A percentile compares a stretch with the other conserved stretches of the same genome.
These are phyloP conservation scores for Bellardia pandia DNA, from an alignment of 2,888 invertebrate genomes.

Conservation along the genomic window DNA sequence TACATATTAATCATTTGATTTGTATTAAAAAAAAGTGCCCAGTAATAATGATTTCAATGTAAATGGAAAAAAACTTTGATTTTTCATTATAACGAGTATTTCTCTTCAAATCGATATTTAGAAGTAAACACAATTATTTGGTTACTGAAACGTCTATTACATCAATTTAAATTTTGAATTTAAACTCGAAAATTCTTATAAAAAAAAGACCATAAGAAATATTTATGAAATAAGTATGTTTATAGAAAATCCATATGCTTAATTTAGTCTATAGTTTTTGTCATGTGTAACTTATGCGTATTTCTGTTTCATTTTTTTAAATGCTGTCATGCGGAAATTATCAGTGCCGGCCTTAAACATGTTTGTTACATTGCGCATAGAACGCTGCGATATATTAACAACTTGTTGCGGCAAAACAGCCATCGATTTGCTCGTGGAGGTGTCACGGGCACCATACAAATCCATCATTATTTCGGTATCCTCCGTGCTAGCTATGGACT, in stretches of 20 bases:
- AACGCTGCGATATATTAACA: slow-evolving; percentile 77
- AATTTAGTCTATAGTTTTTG: slow-evolving; percentile 45
- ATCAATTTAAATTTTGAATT: neutral
- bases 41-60: neutral
- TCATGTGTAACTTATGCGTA: slow-evolving; percentile 59
- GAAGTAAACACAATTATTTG: neutral
- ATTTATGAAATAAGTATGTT: neutral
- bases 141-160: neutral
- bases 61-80: slow-evolving; percentile 25
- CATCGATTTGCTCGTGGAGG: slow-evolving; percentile 24
- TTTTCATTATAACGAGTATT: neutral
- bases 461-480: slow-evolving; percentile 76
- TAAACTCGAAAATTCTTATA: neutral
- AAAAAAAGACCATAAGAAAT: slow-evolving; percentile 14
- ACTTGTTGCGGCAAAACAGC: slow-evolving; percentile 78
- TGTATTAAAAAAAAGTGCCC: slow-evolving; percentile 29
- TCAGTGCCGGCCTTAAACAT: slow-evolving; percentile 81
- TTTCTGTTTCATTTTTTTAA: slow-evolving; percentile 77
- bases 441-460: slow-evolving; percentile 51
- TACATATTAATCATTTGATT: slow-evolving; percentile 8
- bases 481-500: slow-evolving; percentile 81
- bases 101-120: neutral
- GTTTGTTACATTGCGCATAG: slow-evolving; percentile 80
- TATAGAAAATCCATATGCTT: neutral
- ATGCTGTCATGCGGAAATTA: slow-evolving; percentile 76